These are phyloP conservation scores for Petrosia ficiformis DNA, from an alignment of 37 sponge, comb jelly and placozoan genomes.

Conservation along the genomic window DNA sequence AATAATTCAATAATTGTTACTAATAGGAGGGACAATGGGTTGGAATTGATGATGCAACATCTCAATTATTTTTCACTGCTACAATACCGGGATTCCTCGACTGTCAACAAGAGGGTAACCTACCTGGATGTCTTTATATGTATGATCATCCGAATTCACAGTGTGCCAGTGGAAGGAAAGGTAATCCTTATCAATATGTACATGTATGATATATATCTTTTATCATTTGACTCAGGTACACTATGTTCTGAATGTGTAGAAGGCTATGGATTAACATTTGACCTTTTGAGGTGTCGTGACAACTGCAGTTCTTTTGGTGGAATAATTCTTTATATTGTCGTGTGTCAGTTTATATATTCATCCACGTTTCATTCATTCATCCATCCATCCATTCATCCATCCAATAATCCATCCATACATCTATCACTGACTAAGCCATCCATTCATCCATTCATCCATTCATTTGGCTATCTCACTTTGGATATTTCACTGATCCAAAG, in stretches of 20 bases:
- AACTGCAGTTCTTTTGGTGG: constrained; percentile 4
- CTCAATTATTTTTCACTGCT: not conserved
- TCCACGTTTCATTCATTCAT: too few species aligned
- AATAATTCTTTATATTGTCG: not conserved
- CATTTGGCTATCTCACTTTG: too few species aligned
- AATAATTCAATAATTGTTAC: too few species aligned
- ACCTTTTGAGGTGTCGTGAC: constrained; percentile 12
- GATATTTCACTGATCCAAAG: not conserved
- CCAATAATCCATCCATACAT: too few species aligned
- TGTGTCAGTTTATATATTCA: not conserved
- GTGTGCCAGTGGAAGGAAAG: constrained; percentile 55
- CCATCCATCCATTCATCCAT: too few species aligned
- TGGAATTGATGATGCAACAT: constrained; percentile 1
- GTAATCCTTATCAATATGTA: constrained; percentile 6
- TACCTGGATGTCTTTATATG: constrained; percentile 54
- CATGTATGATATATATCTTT: not conserved
- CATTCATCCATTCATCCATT: too few species aligned
- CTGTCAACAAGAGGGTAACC: constrained; percentile 42
- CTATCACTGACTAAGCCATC: too few species aligned
- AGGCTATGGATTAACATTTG: constrained; percentile 12
- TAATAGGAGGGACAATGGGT: constrained; percentile 44
- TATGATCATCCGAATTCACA: constrained; percentile 41
- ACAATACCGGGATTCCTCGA: constrained; percentile 56
- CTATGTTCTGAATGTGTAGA: constrained; percentile 18
- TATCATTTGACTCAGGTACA: constrained; percentile 9